Evolutionary conservation across 2,113 vertebrate genomes (phyloP), one percentile per base, ranked within the genome.

Genomic region (Corythornis cristatus): DNA sequence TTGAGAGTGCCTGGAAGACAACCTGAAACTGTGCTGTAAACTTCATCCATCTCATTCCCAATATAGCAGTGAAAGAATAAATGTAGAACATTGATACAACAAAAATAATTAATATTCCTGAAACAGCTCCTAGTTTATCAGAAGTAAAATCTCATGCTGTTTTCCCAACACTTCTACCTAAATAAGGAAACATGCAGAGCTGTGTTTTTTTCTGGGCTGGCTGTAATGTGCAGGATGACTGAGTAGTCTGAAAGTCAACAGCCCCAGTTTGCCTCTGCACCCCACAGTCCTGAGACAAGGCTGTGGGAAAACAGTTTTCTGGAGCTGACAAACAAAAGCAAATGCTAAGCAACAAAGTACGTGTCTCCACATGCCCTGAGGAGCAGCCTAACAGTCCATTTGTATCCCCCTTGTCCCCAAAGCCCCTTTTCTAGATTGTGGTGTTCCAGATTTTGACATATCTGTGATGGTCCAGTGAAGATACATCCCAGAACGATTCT

Each of bases 231-330:
- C 86, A 76, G 71, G 64, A 94, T 96, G 93, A 96, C 94, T 93
- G 90, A 96, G 33, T 88, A 90, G 94, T 70, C 86, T 92, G 89
- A 89, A 93, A 96, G 89, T 87, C 77, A 89, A 82, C 93, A 89
- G 70, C 80, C 50, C 42, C 31, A 75, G 81, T 87, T 96, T 89
- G 74, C 86, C 92, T 51, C 83, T 79, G 71, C 95, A 83, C 95
- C 87, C 84, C 86, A 83, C 0, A 0, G 64, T 77, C 95, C 66
- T 37, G 77, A 84, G 80, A 90, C 57, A 90, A 75, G 80, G 78
- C 93, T 94, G 91, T 95, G 94, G 94, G 95, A 96, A 96, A 92
- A 37, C 54, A 83, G 83, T 37, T 93, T 96, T 93, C 93, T 86
- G 81, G 78, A 73, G 81, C 81, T 43, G 70, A 82, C 84, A 93